Conservation (phyloP, 2,113 vertebrate species). For the Melanerpes formicivorus region DNA sequence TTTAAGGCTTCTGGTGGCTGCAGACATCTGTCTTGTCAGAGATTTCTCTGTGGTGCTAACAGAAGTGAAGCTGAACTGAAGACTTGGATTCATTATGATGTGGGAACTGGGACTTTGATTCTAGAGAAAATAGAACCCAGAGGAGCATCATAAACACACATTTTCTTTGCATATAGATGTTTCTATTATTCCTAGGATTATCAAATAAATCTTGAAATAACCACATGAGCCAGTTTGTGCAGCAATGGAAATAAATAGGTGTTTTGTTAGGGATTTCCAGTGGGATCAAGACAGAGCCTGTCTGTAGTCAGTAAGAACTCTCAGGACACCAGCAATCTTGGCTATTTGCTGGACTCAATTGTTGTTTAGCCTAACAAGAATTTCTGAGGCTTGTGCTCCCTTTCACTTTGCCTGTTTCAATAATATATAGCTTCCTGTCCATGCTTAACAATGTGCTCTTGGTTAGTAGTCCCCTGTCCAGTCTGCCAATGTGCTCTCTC, state of each 20-base stretch:
- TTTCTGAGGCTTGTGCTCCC: background rate
- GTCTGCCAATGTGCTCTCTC: background rate
- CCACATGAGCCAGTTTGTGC: background rate
- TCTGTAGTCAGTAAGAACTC: background rate
- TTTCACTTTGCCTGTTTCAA: background rate
- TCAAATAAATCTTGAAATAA: slow-evolving; percentile 6
- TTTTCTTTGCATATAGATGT: slow-evolving; percentile 31
- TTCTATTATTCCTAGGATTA: background rate
- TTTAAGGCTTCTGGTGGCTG: slow-evolving; percentile 57
- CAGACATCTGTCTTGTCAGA: slow-evolving; percentile 62
- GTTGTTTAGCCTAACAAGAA: background rate
- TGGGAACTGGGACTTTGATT: slow-evolving; percentile 37
- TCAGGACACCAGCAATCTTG: background rate
- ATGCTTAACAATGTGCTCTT: background rate
- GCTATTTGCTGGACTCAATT: background rate
- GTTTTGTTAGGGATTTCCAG: background rate
- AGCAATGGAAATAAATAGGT: background rate
- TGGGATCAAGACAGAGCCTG: background rate
- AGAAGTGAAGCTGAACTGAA: slow-evolving; percentile 40
- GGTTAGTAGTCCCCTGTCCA: background rate
- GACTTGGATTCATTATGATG: slow-evolving; percentile 35
- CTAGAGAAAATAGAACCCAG: slow-evolving; percentile 44
- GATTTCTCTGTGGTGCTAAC: slow-evolving; percentile 51
- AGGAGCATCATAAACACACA: slow-evolving; percentile 23
- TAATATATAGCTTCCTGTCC: background rate